phyloP scores from a whole-genome alignment of 2,888 invertebrate genomes.

The Drosophila anceps region DNA sequence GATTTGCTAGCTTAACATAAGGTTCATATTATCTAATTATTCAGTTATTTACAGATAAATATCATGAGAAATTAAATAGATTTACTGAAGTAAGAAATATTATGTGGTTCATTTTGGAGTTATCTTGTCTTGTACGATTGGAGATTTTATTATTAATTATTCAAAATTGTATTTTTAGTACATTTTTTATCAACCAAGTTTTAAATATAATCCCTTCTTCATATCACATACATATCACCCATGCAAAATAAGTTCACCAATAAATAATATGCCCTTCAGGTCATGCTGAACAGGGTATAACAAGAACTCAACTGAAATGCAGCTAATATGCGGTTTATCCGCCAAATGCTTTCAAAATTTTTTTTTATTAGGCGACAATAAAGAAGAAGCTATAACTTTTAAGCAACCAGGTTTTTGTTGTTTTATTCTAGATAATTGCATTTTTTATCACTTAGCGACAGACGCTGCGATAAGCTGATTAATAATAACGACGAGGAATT shows the following conservation, averaged over 20 bases:
- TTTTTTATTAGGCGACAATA: conserved; percentile 41
- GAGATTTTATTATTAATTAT: too few species aligned
- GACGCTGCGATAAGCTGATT: conserved; percentile 53
- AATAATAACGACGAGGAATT: conserved; percentile 17
- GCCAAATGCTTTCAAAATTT: conserved; percentile 50
- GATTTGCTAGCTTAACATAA: too few species aligned
- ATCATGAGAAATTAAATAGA: too few species aligned
- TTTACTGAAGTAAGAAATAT: too few species aligned
- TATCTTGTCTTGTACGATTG: too few species aligned
- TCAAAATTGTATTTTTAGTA: too few species aligned
- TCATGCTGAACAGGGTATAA: conserved; percentile 16
- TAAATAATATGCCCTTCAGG: not conserved
- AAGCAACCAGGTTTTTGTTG: conserved; percentile 19
- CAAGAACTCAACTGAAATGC: conserved; percentile 24
- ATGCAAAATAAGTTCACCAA: too few species aligned
- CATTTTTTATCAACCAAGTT: too few species aligned
- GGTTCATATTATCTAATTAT: too few species aligned
- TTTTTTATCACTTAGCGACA: conserved; percentile 38
- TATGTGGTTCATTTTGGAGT: too few species aligned
- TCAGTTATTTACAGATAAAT: too few species aligned
- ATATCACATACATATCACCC: not conserved
- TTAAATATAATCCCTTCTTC: too few species aligned
- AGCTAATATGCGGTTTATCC: conserved; percentile 33
- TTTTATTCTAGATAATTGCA: conserved; percentile 37
- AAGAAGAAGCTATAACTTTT: conserved; percentile 54